A percentile compares a stretch with the other conserved stretches of the same genome.
phyloP scores from a whole-genome alignment of 1,140 invertebrate species.

The Platyura marginata region DNA sequence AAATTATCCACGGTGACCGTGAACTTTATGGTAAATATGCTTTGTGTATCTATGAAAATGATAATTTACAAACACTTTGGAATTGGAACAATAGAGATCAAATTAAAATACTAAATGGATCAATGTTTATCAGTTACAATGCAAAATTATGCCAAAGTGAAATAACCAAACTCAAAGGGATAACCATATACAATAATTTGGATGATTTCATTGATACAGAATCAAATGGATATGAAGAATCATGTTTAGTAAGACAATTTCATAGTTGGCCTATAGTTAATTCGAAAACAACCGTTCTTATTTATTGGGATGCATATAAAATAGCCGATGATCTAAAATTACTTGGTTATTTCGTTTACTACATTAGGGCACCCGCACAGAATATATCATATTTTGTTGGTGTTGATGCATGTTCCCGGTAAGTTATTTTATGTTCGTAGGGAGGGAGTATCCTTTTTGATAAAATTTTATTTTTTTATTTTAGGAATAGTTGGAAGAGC shows the following conservation, averaged over 20 bases:
- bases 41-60: not conserved
- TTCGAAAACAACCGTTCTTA: not conserved
- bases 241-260: not conserved
- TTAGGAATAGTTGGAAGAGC: not conserved
- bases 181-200: not conserved
- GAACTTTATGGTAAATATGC: slow-evolving; percentile 7
- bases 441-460: not conserved
- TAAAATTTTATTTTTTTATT: not conserved
- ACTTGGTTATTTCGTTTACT: not conserved
- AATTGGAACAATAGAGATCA: not conserved
- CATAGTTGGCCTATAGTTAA: not conserved
- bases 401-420: not conserved
- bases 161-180: not conserved
- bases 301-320: not conserved
- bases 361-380: not conserved
- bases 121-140: not conserved
- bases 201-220: not conserved
- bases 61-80: not conserved
- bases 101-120: not conserved
- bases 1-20: slow-evolving; percentile 38
- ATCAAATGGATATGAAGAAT: not conserved
- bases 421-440: not conserved
- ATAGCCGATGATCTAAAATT: not conserved
- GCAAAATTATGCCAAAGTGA: not conserved
- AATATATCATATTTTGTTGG: not conserved